Percentiles rank a stretch among this genome's conserved stretches.
These are phyloP conservation scores for Pristionchus arcanus DNA, from an alignment of 2,888 invertebrate genomes.

Conservation along the genomic window DNA sequence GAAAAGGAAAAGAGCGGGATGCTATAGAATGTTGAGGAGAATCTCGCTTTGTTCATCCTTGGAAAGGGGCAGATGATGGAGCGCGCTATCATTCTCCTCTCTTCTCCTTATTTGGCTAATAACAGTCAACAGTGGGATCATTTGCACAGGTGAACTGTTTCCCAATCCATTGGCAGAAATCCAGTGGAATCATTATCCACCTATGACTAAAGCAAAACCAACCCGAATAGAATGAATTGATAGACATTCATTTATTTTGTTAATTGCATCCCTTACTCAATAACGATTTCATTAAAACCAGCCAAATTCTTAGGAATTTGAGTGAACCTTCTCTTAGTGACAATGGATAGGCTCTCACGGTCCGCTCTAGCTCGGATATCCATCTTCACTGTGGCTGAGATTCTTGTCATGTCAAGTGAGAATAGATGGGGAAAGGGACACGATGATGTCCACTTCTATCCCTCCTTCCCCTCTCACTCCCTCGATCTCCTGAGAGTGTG, in stretches of 20 bases:
- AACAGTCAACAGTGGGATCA: neutral
- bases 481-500: constrained; percentile 50
- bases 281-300: neutral
- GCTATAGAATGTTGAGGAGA: neutral
- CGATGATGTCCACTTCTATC: constrained; percentile 35
- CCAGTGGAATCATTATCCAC: neutral
- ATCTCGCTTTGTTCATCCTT: neutral
- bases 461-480: constrained; percentile 37
- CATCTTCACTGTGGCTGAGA: neutral
- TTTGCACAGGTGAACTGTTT: constrained; percentile 44
- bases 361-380: constrained; percentile 26
- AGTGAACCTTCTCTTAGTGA: neutral
- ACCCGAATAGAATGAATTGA: neutral
- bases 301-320: neutral
- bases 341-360: constrained; percentile 19
- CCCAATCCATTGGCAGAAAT: neutral
- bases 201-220: neutral
- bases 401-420: constrained; percentile 47
- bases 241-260: neutral
- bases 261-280: neutral
- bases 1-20: neutral
- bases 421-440: neutral
- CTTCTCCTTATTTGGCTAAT: neutral
- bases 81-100: neutral
- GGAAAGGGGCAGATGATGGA: constrained; percentile 26